Evolutionary conservation across 2,888 invertebrate genomes (phyloP), one percentile per base, ranked within the genome.

Genomic region (Lasioglossum villosulum): DNA sequence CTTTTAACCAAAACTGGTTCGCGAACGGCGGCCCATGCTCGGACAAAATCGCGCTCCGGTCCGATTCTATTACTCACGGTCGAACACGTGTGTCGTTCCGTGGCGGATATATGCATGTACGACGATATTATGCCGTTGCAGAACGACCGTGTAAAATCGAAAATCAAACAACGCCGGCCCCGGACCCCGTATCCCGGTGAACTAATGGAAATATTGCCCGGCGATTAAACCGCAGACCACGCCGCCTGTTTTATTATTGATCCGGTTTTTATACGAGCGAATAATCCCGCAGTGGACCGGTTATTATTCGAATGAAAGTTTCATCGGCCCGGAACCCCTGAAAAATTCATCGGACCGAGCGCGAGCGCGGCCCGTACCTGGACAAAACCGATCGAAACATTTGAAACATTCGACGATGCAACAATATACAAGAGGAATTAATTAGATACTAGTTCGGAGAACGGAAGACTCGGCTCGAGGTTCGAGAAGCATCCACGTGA

Each of bases 191-290:
- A 59, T 5, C 27, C 63, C 63, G 27, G 71, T n/a, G 39, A 16
- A 37, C 72, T 75, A 75, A 83, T 83, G 75, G 83, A 75, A 82
- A 83, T 52, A 83, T 83, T 75, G 34, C 16, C 59, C 34, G 66
- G 72, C 10, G n/a, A 75, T 83, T 66, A 42, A 63, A 63, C 39
- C 30, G 45, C 83, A 42, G 83, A 82, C 42, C 42, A 72, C 63
- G 63, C 48, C 63, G 14, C 23, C 16, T 37, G 70, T 83, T 75
- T 82, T 75, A 83, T 83, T 77, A 83, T 83, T 42, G 84, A 83
- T 68, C 73, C 45, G 68, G 68, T 68, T 70, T 56, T 84, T 68
- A 19, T 45, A n/a, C 56, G 34, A 30, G 48, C 71, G 52, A 42
- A 30, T 30, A 66, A 66, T 66, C 66, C 66, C n/a, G n/a, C 71